Base-by-base conservation (phyloP, 2,888 invertebrate species). In the Nesidiocoris tenuis region DNA sequence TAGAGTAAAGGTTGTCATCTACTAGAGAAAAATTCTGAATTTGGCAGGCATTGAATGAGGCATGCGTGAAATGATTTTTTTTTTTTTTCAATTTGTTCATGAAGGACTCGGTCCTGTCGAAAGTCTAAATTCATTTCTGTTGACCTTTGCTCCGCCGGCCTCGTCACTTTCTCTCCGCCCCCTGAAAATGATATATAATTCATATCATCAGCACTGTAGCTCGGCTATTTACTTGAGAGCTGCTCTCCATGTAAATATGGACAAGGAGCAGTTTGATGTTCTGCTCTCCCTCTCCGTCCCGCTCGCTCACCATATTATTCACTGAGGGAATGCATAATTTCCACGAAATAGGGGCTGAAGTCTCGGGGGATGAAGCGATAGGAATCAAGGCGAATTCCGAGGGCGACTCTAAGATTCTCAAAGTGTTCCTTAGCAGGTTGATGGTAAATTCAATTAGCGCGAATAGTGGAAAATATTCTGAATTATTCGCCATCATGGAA, bases 291-390 rank as follows among this genome's bases (percentile, higher is more conserved):
- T 59, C 59, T 70, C 9, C 24, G 70, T 21, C 59, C 5, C 39
- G 12, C 39, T 39, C 39, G 39, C 39, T 7, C 59, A 23, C 17
- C 59, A 56, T 70, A 70, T 70, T 59, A 70, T 70, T 70, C 70
- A 70, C 70, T 59, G 59, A 70, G 59, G 70, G 70, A 70, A 70
- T 70, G 24, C 70, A 24, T 59, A 70, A 70, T 70, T 59, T 19
- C 63, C 1, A 54, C 18, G 7, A 56, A 55, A 39, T 66, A 55
- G 65, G 24, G 16, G 25, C 39, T 7, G 65, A 39, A 39, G 39
- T 39, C 39, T 39, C 12, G 39, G 39, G 39, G 12, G 5, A 7
- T 12, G 39, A 12, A 39, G 39, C 39, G 12, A 39, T 39, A 12
- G 39, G 12, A 39, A 39, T 39, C 39, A 39, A 39, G 5, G 3